Evolutionary conservation across 2,888 invertebrate genomes (phyloP).

Genomic region (Cactoblastis cactorum): DNA sequence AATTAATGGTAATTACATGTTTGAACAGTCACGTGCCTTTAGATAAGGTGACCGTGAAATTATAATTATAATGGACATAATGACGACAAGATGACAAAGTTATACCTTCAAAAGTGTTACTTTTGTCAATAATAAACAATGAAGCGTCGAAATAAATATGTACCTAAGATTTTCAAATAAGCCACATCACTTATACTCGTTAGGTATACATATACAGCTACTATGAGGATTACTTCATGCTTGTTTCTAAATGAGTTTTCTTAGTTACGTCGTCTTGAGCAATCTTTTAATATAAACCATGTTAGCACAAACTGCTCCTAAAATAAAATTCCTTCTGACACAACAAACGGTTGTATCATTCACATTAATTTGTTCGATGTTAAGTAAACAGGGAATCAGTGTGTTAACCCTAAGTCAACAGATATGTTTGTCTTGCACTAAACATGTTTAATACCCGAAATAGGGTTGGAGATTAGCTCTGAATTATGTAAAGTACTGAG

Average conservation of each 20-base stretch:
- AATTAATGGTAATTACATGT: no score
- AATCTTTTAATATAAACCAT: not conserved
- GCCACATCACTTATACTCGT: no score
- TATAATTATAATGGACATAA: no score
- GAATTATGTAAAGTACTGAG: not conserved
- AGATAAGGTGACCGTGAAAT: no score
- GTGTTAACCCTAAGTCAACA: not conserved
- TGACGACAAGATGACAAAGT: no score
- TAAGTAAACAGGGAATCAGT: constrained; percentile 1
- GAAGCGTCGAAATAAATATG: no score
- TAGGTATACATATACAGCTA: no score
- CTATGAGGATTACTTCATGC: not conserved
- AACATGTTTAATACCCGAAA: not conserved
- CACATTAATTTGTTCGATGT: not conserved
- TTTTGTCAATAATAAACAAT: no score
- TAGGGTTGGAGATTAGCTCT: not conserved
- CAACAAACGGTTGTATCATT: not conserved
- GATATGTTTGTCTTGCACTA: not conserved
- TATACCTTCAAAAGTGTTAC: no score
- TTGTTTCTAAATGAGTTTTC: not conserved
- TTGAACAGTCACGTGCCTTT: no score
- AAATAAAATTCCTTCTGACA: not conserved
- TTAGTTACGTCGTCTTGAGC: not conserved
- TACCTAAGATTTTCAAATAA: no score
- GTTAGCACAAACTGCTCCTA: not conserved